phyloP scores from a whole-genome alignment of 2,113 vertebrate genomes.

The Triplophysa tibetana region DNA sequence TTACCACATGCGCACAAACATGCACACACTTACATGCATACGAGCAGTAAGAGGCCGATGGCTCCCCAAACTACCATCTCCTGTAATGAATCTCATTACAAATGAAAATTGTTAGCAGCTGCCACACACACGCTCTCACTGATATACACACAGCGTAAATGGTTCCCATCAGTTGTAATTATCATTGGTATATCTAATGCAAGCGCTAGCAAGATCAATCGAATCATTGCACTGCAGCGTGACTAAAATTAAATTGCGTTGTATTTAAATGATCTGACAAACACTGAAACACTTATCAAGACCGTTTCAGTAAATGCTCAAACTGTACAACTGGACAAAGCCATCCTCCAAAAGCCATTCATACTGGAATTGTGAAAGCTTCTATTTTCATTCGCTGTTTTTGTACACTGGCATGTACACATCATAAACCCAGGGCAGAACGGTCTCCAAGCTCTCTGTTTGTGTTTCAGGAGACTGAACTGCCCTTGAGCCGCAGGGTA shows the following conservation, averaged over 20 bases:
- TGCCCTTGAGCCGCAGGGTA: constrained; percentile 39
- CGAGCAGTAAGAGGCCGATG: not conserved
- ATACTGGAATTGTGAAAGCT: constrained; percentile 1
- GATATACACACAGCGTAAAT: constrained; percentile 6
- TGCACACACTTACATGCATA: not conserved
- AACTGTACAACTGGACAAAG: not conserved
- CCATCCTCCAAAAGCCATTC: constrained; percentile 32
- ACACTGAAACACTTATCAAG: constrained; percentile 26
- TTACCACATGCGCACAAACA: not conserved
- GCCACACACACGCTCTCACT: constrained; percentile 7
- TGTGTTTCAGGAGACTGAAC: constrained; percentile 40
- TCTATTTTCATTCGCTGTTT: constrained; percentile 4
- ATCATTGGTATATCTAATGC: constrained; percentile 36
- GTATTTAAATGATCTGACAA: constrained; percentile 38
- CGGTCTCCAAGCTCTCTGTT: constrained; percentile 17
- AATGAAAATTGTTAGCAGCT: not conserved
- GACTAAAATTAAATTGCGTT: constrained; percentile 28
- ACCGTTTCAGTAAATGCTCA: not conserved
- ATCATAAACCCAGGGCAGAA: constrained; percentile 26
- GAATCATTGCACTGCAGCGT: constrained; percentile 35
- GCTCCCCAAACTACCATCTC: constrained; percentile 30
- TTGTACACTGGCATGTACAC: constrained; percentile 1
- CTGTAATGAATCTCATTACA: constrained; percentile 42
- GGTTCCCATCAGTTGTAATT: constrained; percentile 38
- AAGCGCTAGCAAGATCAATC: constrained; percentile 31